Percentiles rank a stretch among this genome's conserved stretches.
phyloP scores from a whole-genome alignment of 2,888 invertebrate species.

The Taenaris catops region DNA sequence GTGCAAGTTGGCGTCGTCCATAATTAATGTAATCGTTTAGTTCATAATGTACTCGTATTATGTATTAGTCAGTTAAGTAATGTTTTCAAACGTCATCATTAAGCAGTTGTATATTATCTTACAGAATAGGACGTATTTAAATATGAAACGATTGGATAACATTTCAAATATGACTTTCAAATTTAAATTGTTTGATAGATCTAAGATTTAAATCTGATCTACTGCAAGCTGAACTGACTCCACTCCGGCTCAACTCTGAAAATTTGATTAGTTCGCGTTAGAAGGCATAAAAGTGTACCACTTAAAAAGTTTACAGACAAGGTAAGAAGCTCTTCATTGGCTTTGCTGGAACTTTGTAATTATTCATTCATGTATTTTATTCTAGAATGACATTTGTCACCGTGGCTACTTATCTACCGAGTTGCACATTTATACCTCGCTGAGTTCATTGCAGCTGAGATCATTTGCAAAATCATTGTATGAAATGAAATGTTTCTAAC shows the following conservation, averaged over 20 bases:
- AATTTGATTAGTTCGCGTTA: slow-evolving; percentile 17
- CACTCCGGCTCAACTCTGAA: slow-evolving; percentile 10
- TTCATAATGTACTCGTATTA: too few species aligned
- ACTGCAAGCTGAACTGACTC: too few species aligned
- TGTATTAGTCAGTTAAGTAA: too few species aligned
- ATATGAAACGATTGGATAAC: too few species aligned
- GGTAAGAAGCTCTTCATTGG: slow-evolving; percentile 18
- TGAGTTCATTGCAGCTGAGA: slow-evolving; percentile 3
- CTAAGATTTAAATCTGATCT: too few species aligned
- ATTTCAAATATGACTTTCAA: too few species aligned
- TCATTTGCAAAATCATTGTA: not conserved
- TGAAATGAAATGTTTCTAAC: not conserved
- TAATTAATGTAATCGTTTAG: too few species aligned
- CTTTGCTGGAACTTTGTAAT: slow-evolving; percentile 22
- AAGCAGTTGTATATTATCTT: too few species aligned
- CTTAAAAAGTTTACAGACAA: slow-evolving; percentile 22
- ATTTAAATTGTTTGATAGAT: too few species aligned
- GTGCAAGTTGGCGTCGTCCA: too few species aligned
- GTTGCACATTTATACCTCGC: slow-evolving; percentile 16
- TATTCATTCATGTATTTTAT: slow-evolving; percentile 19
- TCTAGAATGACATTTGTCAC: slow-evolving; percentile 6
- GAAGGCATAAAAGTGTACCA: slow-evolving; percentile 17
- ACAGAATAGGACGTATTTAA: too few species aligned
- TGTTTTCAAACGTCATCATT: too few species aligned
- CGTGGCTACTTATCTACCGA: slow-evolving; percentile 17